Evolutionary conservation across 2,888 invertebrate species (phyloP).

Genomic region (Drosophila quinaria): DNA sequence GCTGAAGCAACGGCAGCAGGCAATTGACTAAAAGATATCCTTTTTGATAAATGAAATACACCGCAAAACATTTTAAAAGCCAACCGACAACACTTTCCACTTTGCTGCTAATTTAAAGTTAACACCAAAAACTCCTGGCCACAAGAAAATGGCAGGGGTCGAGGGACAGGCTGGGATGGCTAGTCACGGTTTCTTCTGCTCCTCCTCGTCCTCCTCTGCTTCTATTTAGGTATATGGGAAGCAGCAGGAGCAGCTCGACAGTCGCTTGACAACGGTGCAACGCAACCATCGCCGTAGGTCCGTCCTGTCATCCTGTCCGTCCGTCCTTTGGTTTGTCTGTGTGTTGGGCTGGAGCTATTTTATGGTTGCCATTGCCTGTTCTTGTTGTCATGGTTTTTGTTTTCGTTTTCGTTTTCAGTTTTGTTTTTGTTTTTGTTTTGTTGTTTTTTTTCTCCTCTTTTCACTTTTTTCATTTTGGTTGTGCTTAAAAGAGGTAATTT

Average conservation of each 20-base stretch:
- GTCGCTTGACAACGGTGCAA: conserved; percentile 36
- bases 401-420: conserved; percentile 18
- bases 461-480: conserved; percentile 10
- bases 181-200: background rate
- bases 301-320: conserved; percentile 12
- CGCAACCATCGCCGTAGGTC: conserved; percentile 19
- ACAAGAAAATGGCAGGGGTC: conserved; percentile 53
- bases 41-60: conserved; percentile 76
- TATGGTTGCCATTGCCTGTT: conserved; percentile 51
- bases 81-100: conserved; percentile 81
- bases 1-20: conserved; percentile 10
- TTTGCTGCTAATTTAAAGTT: conserved; percentile 81
- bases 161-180: background rate
- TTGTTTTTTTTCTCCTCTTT: conserved; percentile 32
- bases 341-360: conserved; percentile 56
- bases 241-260: conserved; percentile 3
- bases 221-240: background rate
- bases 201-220: background rate
- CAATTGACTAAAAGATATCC: conserved; percentile 70
- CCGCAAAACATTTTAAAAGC: conserved; percentile 81
- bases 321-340: conserved; percentile 45
- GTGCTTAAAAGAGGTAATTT: conserved; percentile 72
- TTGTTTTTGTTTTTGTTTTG: conserved; percentile 36
- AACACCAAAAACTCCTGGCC: conserved; percentile 71
- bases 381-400: conserved; percentile 48